These are phyloP conservation scores for Saxicola maurus DNA, from an alignment of 2,797 vertebrate genomes.

Conservation along the genomic window DNA sequence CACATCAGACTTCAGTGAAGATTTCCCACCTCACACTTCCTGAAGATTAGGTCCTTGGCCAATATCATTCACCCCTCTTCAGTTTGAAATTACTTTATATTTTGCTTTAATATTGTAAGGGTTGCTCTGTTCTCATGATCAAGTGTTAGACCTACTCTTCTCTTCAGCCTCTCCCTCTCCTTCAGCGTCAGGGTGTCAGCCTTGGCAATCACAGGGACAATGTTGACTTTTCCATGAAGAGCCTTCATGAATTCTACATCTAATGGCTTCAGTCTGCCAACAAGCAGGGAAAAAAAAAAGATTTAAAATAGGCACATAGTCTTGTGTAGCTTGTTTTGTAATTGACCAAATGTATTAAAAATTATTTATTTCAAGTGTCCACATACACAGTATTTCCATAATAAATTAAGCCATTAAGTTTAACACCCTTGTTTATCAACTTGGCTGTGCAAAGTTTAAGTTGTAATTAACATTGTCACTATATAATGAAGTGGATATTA, in stretches of 20 bases:
- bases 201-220: conserved; percentile 86
- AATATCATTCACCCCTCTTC: not conserved
- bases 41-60: not conserved
- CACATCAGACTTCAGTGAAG: not conserved
- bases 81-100: not conserved
- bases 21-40: not conserved
- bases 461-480: not conserved
- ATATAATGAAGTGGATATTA: not conserved
- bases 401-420: not conserved
- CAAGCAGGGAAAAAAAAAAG: not conserved
- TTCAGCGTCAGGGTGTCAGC: conserved; percentile 82
- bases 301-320: not conserved
- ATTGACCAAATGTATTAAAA: not conserved
- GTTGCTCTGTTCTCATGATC: not conserved
- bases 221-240: conserved; percentile 88
- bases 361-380: not conserved
- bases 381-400: not conserved
- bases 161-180: conserved; percentile 87
- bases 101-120: not conserved
- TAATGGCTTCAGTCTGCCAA: conserved; percentile 79
- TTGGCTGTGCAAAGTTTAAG: not conserved
- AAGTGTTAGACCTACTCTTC: conserved; percentile 74
- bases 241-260: conserved; percentile 90
- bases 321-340: not conserved
- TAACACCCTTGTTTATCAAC: not conserved